Evolutionary conservation across 2,797 vertebrate species (phyloP), one percentile per base, ranked within the genome.

Genomic region (Dendrocincla tyrannina): DNA sequence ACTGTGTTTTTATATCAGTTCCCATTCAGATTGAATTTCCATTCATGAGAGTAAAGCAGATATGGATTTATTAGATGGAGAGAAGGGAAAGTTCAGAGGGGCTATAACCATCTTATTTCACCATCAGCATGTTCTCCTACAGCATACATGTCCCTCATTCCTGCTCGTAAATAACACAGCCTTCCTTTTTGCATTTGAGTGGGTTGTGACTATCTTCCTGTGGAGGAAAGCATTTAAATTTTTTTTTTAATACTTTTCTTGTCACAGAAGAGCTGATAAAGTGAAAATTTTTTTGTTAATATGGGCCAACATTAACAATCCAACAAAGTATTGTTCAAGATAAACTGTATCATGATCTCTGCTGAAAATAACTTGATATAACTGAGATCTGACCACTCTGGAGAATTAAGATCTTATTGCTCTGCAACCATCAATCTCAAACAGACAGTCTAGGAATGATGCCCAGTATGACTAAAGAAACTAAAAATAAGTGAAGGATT

Each of bases 91-190:
- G 35, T 27, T 80, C 7, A 11, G 44, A 79, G 15, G 6, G 20
- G 11, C 46, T 83, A 30, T 53, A 75, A 83, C 6, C 22, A 50
- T 12, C 9, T 27, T 64, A 4, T 46, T 60, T 85, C 39, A 62
- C 24, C 55, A 27, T 50, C 47, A 79, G 17, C 25, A 23, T 16
- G 22, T 69, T 19, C 24, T 50, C 16, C 17, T 30, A 49, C 12
- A 53, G 39, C 25, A 47, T 0, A 0, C 41, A 9, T 0, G 9
- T 32, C 30, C 12, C 41, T 91, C 68, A 77, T 46, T 17, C 28
- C 10, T 16, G 13, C 67, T 27, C 5, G 0, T 42, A 62, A 44
- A 17, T 49, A 93, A 85, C 23, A 74, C 15, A 78, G 3, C 18
- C 41, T 76, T 53, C 22, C 28, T 67, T n/a, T 30, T 41, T 72